Evolutionary conservation across 37 sponge, comb jelly and placozoan species (phyloP).

Genomic region (Diacarnus erythraeanus): DNA sequence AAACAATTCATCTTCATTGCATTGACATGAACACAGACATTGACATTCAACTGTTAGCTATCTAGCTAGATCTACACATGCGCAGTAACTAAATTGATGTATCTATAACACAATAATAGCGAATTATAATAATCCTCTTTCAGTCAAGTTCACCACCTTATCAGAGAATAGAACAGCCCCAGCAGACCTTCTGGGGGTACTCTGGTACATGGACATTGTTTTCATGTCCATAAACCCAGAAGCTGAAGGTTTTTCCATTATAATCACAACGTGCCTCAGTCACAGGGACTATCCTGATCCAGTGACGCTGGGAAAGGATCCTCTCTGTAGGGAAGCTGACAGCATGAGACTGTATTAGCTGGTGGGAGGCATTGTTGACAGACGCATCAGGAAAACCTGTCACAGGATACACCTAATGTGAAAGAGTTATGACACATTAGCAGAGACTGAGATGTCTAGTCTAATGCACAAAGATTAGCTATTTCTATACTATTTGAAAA

Average conservation of each 20-base stretch:
- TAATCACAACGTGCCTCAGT: slow-evolving; percentile 41
- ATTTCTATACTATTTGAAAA: no score
- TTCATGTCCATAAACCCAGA: slow-evolving; percentile 70
- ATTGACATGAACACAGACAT: no score
- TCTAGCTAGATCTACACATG: no score
- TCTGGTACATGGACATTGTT: slow-evolving; percentile 43
- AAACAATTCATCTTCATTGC: no score
- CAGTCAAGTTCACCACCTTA: not conserved
- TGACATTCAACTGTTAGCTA: no score
- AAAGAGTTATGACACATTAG: not conserved
- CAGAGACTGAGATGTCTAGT: no score
- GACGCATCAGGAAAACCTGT: slow-evolving; percentile 43
- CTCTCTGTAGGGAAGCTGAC: slow-evolving; percentile 44
- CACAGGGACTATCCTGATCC: slow-evolving; percentile 67
- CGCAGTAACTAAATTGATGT: no score
- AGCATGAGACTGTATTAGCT: slow-evolving; percentile 52
- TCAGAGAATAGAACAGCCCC: slow-evolving; percentile 73
- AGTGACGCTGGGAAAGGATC: slow-evolving; percentile 69
- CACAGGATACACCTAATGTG: slow-evolving; percentile 57
- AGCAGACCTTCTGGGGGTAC: slow-evolving; percentile 81
- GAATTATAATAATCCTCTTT: no score
- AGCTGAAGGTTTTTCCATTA: slow-evolving; percentile 44
- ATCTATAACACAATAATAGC: no score
- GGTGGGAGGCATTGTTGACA: slow-evolving; percentile 65
- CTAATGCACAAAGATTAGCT: no score